Evolutionary conservation across 2,888 invertebrate species (phyloP).

Genomic region (Epirrita christyi): DNA sequence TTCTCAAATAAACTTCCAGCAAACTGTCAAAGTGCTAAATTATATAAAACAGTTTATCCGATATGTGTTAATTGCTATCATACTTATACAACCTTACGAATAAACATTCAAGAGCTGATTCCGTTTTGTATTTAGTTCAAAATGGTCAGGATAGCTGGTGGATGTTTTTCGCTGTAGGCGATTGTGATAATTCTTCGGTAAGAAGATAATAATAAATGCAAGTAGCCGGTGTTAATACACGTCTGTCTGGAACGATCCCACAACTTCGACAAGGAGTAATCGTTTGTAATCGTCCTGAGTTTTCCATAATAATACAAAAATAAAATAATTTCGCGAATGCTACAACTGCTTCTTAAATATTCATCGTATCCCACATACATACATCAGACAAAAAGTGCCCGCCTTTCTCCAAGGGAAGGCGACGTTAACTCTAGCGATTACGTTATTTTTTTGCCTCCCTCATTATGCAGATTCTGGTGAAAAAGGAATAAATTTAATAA

Average conservation of each 20-base stretch:
- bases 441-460: conserved; percentile 77
- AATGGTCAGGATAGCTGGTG: conserved; percentile 9
- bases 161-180: conserved; percentile 55
- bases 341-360: conserved; percentile 64
- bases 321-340: conserved; percentile 53
- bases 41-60: not conserved
- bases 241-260: conserved; percentile 53
- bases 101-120: not conserved
- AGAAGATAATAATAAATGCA: conserved; percentile 48
- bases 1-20: conserved; percentile 33
- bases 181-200: conserved; percentile 51
- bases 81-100: not conserved
- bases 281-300: conserved; percentile 61
- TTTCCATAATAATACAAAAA: conserved; percentile 64
- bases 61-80: not conserved
- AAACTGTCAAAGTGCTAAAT: conserved; percentile 15
- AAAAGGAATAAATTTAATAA: conserved; percentile 85
- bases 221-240: conserved; percentile 46
- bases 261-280: conserved; percentile 71
- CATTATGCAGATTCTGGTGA: conserved; percentile 83
- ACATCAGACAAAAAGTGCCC: conserved; percentile 64
- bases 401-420: conserved; percentile 76
- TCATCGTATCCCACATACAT: conserved; percentile 61
- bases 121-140: conserved; percentile 5
- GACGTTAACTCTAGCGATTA: conserved; percentile 81